A percentile compares a stretch with the other conserved stretches of the same genome.
These are phyloP conservation scores for Oasisia sp. DNA, from an alignment of 2,888 invertebrate genomes.

Conservation along the genomic window DNA sequence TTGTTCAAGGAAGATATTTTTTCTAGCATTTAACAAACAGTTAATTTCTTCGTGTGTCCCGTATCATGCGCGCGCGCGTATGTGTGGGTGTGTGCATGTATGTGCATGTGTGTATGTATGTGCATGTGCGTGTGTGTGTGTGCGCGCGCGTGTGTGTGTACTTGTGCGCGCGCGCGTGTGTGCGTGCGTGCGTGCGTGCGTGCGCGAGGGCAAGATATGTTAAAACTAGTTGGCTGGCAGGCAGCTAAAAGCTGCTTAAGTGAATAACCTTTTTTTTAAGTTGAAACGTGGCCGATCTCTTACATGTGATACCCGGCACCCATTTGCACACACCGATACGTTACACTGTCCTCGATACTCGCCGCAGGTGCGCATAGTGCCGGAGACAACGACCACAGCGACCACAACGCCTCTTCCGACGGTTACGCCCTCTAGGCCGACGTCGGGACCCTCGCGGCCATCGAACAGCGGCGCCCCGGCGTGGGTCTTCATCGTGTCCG, in stretches of 20 bases:
- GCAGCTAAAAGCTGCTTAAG: not conserved
- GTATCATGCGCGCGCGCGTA: too few relatives aligned
- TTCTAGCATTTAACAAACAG: too few relatives aligned
- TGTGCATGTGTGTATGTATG: too few relatives aligned
- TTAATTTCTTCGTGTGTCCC: too few relatives aligned
- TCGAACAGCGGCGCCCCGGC: not conserved
- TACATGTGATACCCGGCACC: not conserved
- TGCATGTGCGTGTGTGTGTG: too few relatives aligned
- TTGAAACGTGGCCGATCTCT: not conserved
- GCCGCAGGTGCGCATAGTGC: not conserved
- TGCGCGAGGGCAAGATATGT: too few relatives aligned
- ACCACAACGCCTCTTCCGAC: not conserved
- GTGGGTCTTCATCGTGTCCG: conserved; percentile 22
- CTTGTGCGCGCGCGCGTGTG: too few relatives aligned
- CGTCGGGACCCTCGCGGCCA: not conserved
- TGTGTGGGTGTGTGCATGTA: too few relatives aligned
- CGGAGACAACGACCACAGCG: not conserved
- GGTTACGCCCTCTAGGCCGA: not conserved
- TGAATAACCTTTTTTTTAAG: not conserved
- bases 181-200: too few relatives aligned
- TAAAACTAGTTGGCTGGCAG: too few relatives aligned
- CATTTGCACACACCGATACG: not conserved
- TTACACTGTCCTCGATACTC: not conserved
- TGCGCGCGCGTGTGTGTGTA: too few relatives aligned
- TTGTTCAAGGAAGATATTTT: too few relatives aligned